Conservation (phyloP, 2,797 vertebrate species). For the Clarias platycephalus region DNA sequence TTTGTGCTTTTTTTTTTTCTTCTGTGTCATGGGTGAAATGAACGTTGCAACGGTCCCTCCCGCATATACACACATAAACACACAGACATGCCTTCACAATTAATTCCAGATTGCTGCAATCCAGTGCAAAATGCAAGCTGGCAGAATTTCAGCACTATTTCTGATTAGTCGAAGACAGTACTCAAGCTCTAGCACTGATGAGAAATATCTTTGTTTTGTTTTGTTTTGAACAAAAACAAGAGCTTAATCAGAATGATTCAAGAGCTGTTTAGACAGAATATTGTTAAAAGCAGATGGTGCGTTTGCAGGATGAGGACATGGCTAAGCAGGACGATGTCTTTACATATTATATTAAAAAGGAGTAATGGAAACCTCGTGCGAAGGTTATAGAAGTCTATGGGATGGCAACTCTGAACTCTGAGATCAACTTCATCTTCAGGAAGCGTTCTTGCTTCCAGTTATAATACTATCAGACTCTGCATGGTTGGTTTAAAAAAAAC, state of each 20-base stretch:
- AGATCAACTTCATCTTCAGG: not conserved
- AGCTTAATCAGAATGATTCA: not conserved
- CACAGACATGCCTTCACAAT: slow-evolving; percentile 14
- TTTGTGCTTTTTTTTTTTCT: not conserved
- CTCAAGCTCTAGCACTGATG: slow-evolving; percentile 18
- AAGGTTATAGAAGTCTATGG: not conserved
- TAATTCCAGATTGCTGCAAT: slow-evolving; percentile 24
- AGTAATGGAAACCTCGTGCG: not conserved
- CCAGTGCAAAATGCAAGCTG: slow-evolving; percentile 17
- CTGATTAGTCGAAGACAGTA: slow-evolving; percentile 16
- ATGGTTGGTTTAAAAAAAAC: slow-evolving; percentile 10
- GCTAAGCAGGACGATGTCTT: slow-evolving; percentile 1
- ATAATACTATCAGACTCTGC: slow-evolving; percentile 30
- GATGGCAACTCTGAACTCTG: not conserved
- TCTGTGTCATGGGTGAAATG: slow-evolving; percentile 13
- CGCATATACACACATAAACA: not conserved
- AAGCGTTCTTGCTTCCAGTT: slow-evolving; percentile 49
- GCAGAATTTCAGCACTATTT: slow-evolving; percentile 7
- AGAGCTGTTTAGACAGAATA: slow-evolving; percentile 23
- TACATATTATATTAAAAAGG: not conserved
- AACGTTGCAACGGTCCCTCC: slow-evolving; percentile 12
- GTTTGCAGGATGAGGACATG: slow-evolving; percentile 17
- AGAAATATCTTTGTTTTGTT: not conserved
- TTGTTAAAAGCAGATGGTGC: slow-evolving; percentile 19
- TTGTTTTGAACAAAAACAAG: not conserved